Conservation (phyloP, 2,113 vertebrate genomes). For the Glaucomys volans region DNA sequence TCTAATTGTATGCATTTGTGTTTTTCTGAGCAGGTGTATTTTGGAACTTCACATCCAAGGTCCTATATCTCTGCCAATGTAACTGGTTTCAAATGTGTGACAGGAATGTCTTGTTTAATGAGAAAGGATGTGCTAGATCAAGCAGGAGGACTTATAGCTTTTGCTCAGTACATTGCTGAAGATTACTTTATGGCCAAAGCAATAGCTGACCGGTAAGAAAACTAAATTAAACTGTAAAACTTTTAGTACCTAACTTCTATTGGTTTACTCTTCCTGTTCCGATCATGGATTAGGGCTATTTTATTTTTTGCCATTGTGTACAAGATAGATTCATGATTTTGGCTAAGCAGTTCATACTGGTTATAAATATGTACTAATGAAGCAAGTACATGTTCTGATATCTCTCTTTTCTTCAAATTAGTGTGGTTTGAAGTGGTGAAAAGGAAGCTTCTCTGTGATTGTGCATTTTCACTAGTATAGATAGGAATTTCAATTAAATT, state of each 20-base stretch:
- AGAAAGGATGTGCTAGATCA: conserved; percentile 97
- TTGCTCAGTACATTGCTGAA: conserved; percentile 98
- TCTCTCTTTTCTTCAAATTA: neutral
- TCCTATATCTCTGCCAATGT: conserved; percentile 99
- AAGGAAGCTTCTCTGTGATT: neutral
- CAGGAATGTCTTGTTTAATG: conserved; percentile 99
- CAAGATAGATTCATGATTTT: neutral
- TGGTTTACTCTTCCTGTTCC: conserved; percentile 26
- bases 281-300: neutral
- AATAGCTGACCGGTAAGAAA: conserved; percentile 95
- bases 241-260: neutral
- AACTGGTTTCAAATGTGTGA: conserved; percentile 98
- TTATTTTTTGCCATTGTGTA: neutral
- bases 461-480: conserved; percentile 34
- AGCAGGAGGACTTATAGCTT: conserved; percentile 96
- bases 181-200: conserved; percentile 99
- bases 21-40: conserved; percentile 93
- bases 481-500: neutral
- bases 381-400: neutral
- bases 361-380: neutral
- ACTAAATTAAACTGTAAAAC: neutral
- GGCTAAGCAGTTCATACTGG: neutral
- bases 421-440: neutral
- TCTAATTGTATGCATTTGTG: neutral
- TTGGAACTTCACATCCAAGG: conserved; percentile 98